Evolutionary conservation across 2,888 invertebrate genomes (phyloP).

Genomic region (Deroplatys truncata): DNA sequence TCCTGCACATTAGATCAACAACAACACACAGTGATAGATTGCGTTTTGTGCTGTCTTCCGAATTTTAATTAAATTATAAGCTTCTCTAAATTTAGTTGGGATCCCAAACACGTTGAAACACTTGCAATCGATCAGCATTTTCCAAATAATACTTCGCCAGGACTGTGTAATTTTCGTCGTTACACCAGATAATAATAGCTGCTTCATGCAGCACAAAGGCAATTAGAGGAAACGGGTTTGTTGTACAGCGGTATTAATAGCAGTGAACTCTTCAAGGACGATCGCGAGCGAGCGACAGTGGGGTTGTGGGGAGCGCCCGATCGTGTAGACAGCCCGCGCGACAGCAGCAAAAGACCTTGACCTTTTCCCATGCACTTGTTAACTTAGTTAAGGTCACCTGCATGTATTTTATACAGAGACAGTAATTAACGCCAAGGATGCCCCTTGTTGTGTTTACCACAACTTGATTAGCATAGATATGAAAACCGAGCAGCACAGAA

Average conservation of each 20-base stretch:
- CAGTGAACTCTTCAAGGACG: neutral
- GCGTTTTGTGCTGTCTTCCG: too few species aligned
- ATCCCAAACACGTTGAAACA: too few species aligned
- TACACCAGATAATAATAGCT: neutral
- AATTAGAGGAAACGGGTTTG: neutral
- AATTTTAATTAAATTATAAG: too few species aligned
- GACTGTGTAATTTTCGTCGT: too few species aligned
- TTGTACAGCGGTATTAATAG: neutral
- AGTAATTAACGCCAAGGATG: neutral
- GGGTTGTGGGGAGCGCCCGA: neutral
- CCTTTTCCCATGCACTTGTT: neutral
- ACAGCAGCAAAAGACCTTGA: neutral
- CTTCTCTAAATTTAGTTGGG: too few species aligned
- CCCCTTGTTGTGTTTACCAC: neutral
- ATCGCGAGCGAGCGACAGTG: neutral
- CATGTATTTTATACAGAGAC: neutral
- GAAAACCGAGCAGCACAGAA: neutral
- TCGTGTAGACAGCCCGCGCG: neutral
- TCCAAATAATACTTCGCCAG: too few species aligned
- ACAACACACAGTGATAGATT: too few species aligned
- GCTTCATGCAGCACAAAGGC: neutral
- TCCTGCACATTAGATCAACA: too few species aligned
- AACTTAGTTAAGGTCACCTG: neutral
- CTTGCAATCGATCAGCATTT: too few species aligned
- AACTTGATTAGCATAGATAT: neutral